These are phyloP conservation scores for Morpho achilles DNA, from an alignment of 2,888 invertebrate species.

Conservation along the genomic window DNA sequence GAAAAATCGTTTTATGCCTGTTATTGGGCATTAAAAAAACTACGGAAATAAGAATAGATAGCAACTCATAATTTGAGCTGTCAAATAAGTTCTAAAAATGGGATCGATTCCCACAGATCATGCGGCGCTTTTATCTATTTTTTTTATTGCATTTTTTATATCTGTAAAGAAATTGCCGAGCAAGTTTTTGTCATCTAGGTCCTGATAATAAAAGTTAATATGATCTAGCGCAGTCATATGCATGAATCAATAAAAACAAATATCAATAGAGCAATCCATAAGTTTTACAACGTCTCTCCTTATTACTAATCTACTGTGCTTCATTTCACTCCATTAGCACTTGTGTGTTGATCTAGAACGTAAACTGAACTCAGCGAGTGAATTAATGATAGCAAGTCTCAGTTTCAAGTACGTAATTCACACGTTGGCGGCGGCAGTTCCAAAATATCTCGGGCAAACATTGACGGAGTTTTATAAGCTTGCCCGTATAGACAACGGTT, in stretches of 20 bases:
- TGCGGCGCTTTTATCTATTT: too few relatives aligned
- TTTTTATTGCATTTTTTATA: too few relatives aligned
- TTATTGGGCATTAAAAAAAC: too few relatives aligned
- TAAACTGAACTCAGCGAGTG: slow-evolving; percentile 49
- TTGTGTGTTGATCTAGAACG: slow-evolving; percentile 44
- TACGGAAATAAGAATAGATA: too few relatives aligned
- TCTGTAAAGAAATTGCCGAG: too few relatives aligned
- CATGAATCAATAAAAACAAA: too few relatives aligned
- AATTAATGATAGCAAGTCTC: slow-evolving; percentile 56
- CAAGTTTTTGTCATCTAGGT: too few relatives aligned
- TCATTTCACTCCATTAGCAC: slow-evolving; percentile 60
- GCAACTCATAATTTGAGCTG: too few relatives aligned
- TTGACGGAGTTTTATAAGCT: slow-evolving; percentile 49
- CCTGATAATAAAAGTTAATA: too few relatives aligned
- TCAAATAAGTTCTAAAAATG: too few relatives aligned
- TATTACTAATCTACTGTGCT: slow-evolving; percentile 31
- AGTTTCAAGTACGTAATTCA: slow-evolving; percentile 46
- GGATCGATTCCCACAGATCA: too few relatives aligned
- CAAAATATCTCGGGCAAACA: slow-evolving; percentile 60
- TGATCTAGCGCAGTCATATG: not conserved
- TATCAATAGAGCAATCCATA: not conserved
- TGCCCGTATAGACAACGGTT: not conserved
- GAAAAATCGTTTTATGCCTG: too few relatives aligned
- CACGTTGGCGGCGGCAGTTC: slow-evolving; percentile 44
- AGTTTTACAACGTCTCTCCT: not conserved